These are phyloP conservation scores for Hypena proboscidalis DNA, from an alignment of 2,888 invertebrate species.

Conservation along the genomic window DNA sequence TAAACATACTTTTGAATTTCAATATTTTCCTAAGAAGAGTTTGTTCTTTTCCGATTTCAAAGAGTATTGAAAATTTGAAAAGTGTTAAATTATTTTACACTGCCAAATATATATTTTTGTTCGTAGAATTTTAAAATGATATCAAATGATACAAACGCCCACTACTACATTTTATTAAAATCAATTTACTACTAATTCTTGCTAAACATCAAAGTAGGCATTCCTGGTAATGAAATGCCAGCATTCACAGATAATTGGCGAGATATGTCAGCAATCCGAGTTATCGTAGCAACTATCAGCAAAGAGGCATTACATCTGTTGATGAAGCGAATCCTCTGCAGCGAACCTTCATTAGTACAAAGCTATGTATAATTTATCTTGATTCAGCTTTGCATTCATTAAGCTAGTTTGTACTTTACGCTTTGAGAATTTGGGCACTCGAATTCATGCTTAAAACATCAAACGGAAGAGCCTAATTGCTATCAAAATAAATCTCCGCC, in stretches of 20 bases:
- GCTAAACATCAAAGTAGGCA: slow-evolving; percentile 37
- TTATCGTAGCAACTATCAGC: slow-evolving; percentile 52
- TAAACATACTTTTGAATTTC: slow-evolving; percentile 7
- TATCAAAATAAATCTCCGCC: slow-evolving; percentile 15
- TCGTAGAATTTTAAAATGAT: no score
- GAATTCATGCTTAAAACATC: slow-evolving; percentile 8
- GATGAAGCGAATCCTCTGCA: slow-evolving; percentile 27
- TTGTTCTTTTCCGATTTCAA: neutral
- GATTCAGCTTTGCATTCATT: slow-evolving; percentile 40
- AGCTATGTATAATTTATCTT: slow-evolving; percentile 57
- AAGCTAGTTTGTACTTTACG: slow-evolving; percentile 4
- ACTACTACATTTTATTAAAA: slow-evolving; percentile 8
- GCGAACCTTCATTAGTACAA: slow-evolving; percentile 53
- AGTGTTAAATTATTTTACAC: no score
- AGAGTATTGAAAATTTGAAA: slow-evolving; percentile 1
- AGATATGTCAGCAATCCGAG: slow-evolving; percentile 51
- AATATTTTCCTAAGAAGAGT: slow-evolving; percentile 2
- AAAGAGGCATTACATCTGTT: slow-evolving; percentile 41
- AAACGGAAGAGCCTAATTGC: slow-evolving; percentile 13
- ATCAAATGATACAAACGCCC: no score
- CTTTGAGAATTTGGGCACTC: slow-evolving; percentile 7
- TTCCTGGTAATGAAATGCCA: slow-evolving; percentile 53
- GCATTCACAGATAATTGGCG: slow-evolving; percentile 55
- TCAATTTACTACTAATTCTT: slow-evolving; percentile 12
- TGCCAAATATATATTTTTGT: no score